Evolutionary conservation across 2,888 invertebrate species (phyloP).

Genomic region (Herminia tarsipennalis): DNA sequence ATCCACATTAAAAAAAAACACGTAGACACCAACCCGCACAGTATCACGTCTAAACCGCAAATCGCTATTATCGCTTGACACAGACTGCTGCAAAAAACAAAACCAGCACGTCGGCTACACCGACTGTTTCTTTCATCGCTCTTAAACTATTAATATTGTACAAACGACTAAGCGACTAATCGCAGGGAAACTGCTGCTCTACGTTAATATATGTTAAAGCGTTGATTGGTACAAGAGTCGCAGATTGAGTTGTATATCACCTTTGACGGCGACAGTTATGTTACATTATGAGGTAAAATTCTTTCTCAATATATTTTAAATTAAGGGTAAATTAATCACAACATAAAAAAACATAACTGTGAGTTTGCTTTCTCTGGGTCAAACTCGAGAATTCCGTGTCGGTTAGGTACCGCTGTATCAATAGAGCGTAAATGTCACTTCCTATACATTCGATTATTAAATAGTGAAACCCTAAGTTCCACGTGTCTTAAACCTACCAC

Average conservation of each 20-base stretch:
- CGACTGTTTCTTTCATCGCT: constrained; percentile 30
- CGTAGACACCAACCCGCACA: no score
- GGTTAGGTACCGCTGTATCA: no score
- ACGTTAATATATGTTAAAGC: constrained; percentile 23
- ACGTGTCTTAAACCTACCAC: no score
- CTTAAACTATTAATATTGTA: constrained; percentile 34
- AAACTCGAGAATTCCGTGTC: no score
- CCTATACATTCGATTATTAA: no score
- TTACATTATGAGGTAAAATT: not conserved
- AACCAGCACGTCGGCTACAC: not conserved
- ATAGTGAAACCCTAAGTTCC: no score
- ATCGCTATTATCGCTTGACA: not conserved
- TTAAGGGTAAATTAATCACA: no score
- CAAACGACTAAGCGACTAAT: constrained; percentile 22
- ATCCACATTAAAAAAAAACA: no score
- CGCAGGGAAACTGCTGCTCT: constrained; percentile 17
- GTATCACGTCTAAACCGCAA: not conserved
- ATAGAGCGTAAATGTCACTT: no score
- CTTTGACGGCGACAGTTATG: constrained; percentile 1
- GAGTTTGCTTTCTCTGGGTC: no score
- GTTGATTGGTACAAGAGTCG: constrained; percentile 26
- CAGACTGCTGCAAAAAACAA: not conserved
- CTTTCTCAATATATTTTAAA: not conserved
- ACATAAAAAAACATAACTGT: no score
- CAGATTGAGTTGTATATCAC: not conserved